Evolutionary conservation across 2,888 invertebrate species (phyloP), one percentile per base, ranked within the genome.

Genomic region (Ctena decussata): DNA sequence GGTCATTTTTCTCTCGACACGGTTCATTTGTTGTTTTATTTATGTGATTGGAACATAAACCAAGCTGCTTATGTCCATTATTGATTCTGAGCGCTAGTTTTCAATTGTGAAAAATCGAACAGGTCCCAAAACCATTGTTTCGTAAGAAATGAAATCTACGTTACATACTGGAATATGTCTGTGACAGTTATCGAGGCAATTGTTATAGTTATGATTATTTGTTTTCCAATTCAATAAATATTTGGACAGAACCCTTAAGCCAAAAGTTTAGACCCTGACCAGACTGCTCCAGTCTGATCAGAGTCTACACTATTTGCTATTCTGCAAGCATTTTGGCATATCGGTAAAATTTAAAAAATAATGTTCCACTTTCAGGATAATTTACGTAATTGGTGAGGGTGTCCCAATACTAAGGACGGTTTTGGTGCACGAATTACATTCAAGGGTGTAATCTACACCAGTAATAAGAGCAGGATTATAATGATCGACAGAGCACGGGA

Each of bases 61-160:
- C 35, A 57, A 41, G 65, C 30, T 32, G 57, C 77, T 70, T 27
- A 37, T 75, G 72, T 77, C 44, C 72, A 73, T 65, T 71, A 73
- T 65, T 65, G 65, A 65, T 65, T 65, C 35, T 30, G 35, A 30
- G 18, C 35, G 18, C 35, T n/a, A 35, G 65, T 71, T 71, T 77
- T 77, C 30, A 60, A 73, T 71, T 30, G 69, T 82, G 30, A 41
- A 73, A 73, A 83, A 83, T 83, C 78, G 78, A 83, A 78, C 72
- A 35, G 35, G 35, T 57, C 57, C n/a, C 18, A 75, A 75, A 79
- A 57, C 24, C 72, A 82, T 53, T n/a, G 69, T 82, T 60, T 24
- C 60, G 60, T 60, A 79, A 79, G 57, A 72, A 71, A 60, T 35
- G 77, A 78, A 82, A 41, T 41, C 6, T 15, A 41, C 6, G 41